Base-by-base conservation (phyloP, 1,140 invertebrate genomes). In the Bombus haemorrhoidalis region DNA sequence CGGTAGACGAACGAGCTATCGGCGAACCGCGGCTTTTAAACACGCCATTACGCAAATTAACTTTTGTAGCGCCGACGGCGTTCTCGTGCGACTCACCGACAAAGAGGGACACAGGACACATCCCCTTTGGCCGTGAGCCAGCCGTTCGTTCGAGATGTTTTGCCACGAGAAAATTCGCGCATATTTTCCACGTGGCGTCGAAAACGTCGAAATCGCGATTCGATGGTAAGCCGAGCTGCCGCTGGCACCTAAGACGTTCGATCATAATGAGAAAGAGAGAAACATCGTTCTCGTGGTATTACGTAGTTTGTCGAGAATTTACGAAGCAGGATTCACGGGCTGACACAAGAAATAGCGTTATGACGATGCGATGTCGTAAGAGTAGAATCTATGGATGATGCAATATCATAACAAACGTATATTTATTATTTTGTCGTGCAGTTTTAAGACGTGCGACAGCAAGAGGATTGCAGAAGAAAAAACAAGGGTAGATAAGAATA, bases 31-130 rank as follows among this genome's bases (percentile, higher is more conserved):
- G 66, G 68, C 76, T 89, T 86, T 89, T 83, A 86, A 86, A 83
- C 84, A 71, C 80, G 32, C 87, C 87, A 89, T 89, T 89, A 89
- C 88, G 87, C 87, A 89, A 89, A 89, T 89, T 89, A 89, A 89
- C 87, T 89, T 89, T 89, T 86, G 82, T 77, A 89, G 43, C 75
- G 79, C 53, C 62, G 41, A 53, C 83, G 53, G 57, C 62, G 59
- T 34, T 22, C 62, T 59, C 47, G 28, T 41, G 37, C 57, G 53
- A 81, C 32, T 43, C 43, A 59, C 73, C 53, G 57, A 77, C 84
- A 59, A 59, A 76, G 62, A 34, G 71, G 13, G 34, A 68, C 32
- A 39, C 66, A 62, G 13, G 34, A 68, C 41, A 68, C 41, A 53
- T 76, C 34, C 57, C 66, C 69, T 83, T 77, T 89, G 89, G 85